phyloP scores from a whole-genome alignment of 2,797 vertebrate species.

The Bradypodion pumilum region DNA sequence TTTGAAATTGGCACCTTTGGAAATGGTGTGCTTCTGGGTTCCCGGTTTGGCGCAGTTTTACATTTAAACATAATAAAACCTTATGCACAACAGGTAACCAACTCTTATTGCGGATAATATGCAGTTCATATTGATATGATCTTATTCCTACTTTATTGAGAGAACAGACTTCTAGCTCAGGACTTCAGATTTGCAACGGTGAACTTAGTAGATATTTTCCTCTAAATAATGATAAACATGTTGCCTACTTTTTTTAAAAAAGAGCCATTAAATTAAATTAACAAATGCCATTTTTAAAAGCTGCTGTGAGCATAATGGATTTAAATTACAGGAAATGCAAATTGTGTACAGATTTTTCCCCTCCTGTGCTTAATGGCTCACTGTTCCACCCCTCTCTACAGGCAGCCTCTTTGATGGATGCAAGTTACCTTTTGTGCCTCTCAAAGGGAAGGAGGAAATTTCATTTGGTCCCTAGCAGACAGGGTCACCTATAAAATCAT shows the following conservation, averaged over 20 bases:
- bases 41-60: too few relatives aligned
- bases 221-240: background rate
- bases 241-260: conserved; percentile 2
- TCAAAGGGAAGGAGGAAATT: conserved; percentile 53
- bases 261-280: conserved; percentile 27
- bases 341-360: background rate
- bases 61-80: too few relatives aligned
- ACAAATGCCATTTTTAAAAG: conserved; percentile 22
- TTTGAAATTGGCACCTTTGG: too few relatives aligned
- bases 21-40: too few relatives aligned
- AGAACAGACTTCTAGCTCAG: conserved; percentile 18
- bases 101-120: background rate
- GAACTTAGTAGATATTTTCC: background rate
- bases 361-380: background rate
- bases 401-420: conserved; percentile 37
- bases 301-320: background rate
- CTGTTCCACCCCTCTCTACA: conserved; percentile 33
- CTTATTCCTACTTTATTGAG: background rate
- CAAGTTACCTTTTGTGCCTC: conserved; percentile 58
- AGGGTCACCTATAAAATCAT: conserved; percentile 43
- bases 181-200: background rate
- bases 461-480: conserved; percentile 39
- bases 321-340: background rate
- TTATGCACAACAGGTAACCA: too few relatives aligned
- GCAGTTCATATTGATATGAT: conserved; percentile 1